A percentile compares a stretch with the other conserved stretches of the same genome.
Conservation (phyloP, 2,888 invertebrate genomes). For the Amblyteles armatorius region DNA sequence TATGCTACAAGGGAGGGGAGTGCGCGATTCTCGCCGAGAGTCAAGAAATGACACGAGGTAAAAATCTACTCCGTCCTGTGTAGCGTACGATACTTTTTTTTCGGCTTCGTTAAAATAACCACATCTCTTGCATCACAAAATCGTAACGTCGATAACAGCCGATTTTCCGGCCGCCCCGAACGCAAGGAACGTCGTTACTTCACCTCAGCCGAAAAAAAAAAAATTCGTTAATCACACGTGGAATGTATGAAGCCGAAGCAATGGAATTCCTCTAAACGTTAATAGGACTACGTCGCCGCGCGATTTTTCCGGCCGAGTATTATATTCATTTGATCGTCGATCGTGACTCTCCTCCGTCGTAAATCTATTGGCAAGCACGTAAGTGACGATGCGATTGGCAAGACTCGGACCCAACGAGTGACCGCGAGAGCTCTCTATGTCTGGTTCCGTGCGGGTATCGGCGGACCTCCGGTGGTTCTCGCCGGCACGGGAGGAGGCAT, state of each 20-base stretch:
- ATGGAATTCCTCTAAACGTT: conserved; percentile 9
- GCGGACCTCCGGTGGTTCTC: conserved; percentile 88
- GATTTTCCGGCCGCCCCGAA: too few relatives aligned
- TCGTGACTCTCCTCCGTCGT: background rate
- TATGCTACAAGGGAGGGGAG: too few relatives aligned
- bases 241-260: conserved; percentile 38
- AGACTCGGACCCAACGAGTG: background rate
- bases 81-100: too few relatives aligned
- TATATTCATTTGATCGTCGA: background rate
- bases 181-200: too few relatives aligned
- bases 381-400: conserved; percentile 1
- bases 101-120: too few relatives aligned
- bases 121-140: too few relatives aligned
- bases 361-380: conserved; percentile 6
- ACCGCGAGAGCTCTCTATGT: conserved; percentile 54
- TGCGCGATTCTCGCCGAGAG: too few relatives aligned
- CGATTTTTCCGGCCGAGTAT: conserved; percentile 9
- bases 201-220: too few relatives aligned
- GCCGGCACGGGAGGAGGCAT: conserved; percentile 87
- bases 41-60: too few relatives aligned
- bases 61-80: too few relatives aligned
- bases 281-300: background rate
- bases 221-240: conserved; percentile 1
- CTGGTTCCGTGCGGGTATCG: conserved; percentile 87
- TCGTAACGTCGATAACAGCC: too few relatives aligned